Conservation (phyloP, 2,888 invertebrate species). For the Dasysyrphus albostriatus region DNA sequence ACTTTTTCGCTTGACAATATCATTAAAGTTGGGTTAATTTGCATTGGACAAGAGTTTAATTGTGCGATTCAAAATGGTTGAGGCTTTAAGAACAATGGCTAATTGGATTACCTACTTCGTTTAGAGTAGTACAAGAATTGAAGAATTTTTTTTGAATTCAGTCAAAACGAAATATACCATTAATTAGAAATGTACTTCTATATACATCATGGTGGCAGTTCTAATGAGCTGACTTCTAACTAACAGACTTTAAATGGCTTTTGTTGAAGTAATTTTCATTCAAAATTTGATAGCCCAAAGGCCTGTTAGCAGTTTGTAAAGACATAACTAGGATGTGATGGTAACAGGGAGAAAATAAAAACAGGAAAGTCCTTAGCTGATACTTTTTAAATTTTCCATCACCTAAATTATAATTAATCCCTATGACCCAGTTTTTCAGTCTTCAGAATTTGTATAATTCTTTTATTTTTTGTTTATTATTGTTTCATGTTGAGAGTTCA, state of each 20-base stretch:
- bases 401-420: background rate
- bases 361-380: background rate
- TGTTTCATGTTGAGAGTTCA: background rate
- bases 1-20: constrained; percentile 17
- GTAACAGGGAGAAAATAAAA: no score
- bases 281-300: background rate
- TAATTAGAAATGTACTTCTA: constrained; percentile 4
- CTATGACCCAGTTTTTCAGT: no score
- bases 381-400: background rate
- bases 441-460: background rate
- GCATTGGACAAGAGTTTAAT: constrained; percentile 32
- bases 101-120: constrained; percentile 15
- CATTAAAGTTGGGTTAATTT: constrained; percentile 23
- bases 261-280: background rate
- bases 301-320: no score
- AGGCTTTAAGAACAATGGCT: constrained; percentile 24
- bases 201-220: background rate
- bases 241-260: background rate
- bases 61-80: constrained; percentile 10
- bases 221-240: background rate
- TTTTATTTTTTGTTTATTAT: background rate
- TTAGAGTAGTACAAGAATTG: constrained; percentile 7
- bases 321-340: no score
- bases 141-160: background rate
- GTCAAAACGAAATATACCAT: background rate